A percentile compares a stretch with the other conserved stretches of the same genome.
Evolutionary conservation across 2,888 invertebrate species (phyloP).

Genomic region (Scelioninae gen. 1): DNA sequence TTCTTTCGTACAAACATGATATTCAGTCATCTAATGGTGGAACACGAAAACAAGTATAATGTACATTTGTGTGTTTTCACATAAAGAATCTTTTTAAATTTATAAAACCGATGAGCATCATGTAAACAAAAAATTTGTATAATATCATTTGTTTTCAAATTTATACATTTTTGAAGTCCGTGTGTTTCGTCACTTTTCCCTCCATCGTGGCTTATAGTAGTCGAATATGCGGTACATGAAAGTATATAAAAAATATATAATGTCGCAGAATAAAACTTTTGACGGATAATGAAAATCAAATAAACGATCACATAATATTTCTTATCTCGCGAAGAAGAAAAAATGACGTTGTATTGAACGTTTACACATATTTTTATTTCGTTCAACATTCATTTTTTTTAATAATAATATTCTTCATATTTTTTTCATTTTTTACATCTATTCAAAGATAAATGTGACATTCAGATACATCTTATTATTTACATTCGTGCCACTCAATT

Average conservation of each 20-base stretch:
- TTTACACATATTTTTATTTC: too few species aligned
- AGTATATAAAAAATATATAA: too few species aligned
- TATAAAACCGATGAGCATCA: slow-evolving; percentile 9
- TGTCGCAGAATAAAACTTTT: too few species aligned
- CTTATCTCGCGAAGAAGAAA: too few species aligned
- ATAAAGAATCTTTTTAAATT: slow-evolving; percentile 21
- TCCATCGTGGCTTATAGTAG: too few species aligned
- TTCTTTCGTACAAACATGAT: slow-evolving; percentile 76
- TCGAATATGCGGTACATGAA: too few species aligned
- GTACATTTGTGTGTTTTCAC: slow-evolving; percentile 35
- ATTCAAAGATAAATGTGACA: slow-evolving; percentile 18
- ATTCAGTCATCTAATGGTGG: slow-evolving; percentile 51
- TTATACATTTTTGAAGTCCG: background rate
- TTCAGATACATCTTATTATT: slow-evolving; percentile 18
- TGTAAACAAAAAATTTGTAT: background rate
- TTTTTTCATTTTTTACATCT: slow-evolving; percentile 24
- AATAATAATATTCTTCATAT: slow-evolving; percentile 8
- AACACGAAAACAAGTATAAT: slow-evolving; percentile 51
- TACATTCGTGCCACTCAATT: slow-evolving; percentile 28
- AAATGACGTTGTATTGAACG: too few species aligned
- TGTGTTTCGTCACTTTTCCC: too few species aligned
- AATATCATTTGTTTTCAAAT: slow-evolving; percentile 9
- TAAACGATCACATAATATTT: too few species aligned
- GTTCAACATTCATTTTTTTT: slow-evolving; percentile 6
- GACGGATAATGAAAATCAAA: too few species aligned